Conservation (phyloP, 2,888 invertebrate species). For the Macrosoma leucophasiata region DNA sequence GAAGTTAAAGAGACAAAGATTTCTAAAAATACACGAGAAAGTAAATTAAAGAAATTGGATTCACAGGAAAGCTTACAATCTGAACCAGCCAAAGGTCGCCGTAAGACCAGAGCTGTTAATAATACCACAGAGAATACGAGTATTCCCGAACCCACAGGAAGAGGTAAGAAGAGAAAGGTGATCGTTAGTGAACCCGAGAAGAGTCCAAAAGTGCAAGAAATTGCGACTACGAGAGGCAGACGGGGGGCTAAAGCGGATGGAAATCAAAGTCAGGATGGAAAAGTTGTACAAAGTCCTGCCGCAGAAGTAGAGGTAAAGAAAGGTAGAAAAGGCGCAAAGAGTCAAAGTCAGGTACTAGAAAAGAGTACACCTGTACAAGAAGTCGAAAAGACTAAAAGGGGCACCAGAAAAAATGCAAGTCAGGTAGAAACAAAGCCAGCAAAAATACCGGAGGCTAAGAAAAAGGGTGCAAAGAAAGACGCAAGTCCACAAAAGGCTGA, state of each 20-base stretch:
- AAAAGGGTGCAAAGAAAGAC: too few species aligned
- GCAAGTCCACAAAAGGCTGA: too few species aligned
- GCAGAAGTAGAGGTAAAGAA: background rate
- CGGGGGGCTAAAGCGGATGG: conserved; percentile 19
- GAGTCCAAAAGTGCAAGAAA: background rate
- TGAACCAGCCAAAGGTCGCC: conserved; percentile 1
- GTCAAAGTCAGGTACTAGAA: too few species aligned
- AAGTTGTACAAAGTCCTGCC: background rate
- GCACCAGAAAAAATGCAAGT: conserved; percentile 7
- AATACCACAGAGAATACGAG: background rate
- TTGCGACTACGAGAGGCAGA: conserved; percentile 18
- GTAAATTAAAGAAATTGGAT: conserved; percentile 27
- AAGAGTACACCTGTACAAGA: too few species aligned
- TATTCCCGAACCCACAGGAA: background rate
- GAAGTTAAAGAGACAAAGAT: background rate
- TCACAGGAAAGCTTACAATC: conserved; percentile 24
- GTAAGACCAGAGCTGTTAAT: background rate
- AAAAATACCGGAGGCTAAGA: too few species aligned
- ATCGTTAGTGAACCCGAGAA: conserved; percentile 2
- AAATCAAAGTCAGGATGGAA: conserved; percentile 2
- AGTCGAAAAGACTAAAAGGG: background rate
- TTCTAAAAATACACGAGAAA: conserved; percentile 4
- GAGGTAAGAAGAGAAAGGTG: background rate
- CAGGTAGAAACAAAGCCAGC: background rate
- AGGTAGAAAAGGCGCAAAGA: too few species aligned